These are phyloP conservation scores for Numenius phaeopus DNA, from an alignment of 2,797 vertebrate genomes.

Conservation along the genomic window DNA sequence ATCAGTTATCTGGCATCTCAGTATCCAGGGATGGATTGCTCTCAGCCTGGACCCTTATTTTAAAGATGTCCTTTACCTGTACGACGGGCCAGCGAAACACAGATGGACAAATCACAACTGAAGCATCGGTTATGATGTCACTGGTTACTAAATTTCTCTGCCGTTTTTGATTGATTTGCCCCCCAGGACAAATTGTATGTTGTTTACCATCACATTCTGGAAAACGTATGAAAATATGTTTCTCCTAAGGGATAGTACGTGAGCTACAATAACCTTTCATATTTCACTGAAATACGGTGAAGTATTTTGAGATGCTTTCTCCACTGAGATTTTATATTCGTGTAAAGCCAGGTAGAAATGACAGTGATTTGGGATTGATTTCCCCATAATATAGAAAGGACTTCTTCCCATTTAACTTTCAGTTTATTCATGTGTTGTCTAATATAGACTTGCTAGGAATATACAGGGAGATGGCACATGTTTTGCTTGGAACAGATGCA, in stretches of 20 bases:
- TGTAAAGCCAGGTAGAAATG: background rate
- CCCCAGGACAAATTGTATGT: background rate
- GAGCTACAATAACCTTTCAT: background rate
- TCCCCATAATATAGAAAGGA: background rate
- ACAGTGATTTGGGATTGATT: background rate
- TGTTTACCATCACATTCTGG: background rate
- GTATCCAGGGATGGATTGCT: background rate
- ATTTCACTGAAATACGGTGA: background rate
- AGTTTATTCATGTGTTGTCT: background rate
- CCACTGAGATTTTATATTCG: background rate
- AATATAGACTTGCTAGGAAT: constrained; percentile 45
- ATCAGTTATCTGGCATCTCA: background rate
- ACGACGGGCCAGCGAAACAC: background rate
- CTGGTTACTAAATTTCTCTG: background rate
- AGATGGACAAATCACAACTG: background rate
- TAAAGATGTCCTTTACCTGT: background rate
- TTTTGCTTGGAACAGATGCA: constrained; percentile 60
- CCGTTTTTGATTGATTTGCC: background rate
- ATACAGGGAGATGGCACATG: background rate
- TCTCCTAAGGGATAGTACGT: background rate
- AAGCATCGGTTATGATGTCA: background rate
- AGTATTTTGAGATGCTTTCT: background rate
- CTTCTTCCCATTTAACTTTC: background rate
- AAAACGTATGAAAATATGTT: background rate
- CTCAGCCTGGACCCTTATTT: background rate